phyloP scores from a whole-genome alignment of 2,113 vertebrate genomes.

The Mormyrus iriodes region DNA sequence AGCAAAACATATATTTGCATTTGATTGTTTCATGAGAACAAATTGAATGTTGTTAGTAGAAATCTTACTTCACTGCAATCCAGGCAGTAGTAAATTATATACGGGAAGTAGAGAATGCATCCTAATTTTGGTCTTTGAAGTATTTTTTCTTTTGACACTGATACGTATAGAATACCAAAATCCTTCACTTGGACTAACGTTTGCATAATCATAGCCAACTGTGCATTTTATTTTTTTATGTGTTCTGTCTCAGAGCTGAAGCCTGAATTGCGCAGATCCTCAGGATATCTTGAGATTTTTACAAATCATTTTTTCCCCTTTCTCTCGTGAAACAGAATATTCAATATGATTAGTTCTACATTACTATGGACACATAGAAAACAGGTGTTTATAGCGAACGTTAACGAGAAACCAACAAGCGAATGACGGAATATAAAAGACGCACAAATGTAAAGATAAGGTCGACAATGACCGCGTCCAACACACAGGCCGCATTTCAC shows the following conservation, averaged over 20 bases:
- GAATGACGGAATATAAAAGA: background rate
- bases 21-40: conserved; percentile 30
- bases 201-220: conserved; percentile 37
- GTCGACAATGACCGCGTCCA: background rate
- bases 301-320: background rate
- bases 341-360: background rate
- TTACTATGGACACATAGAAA: background rate
- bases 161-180: conserved; percentile 38
- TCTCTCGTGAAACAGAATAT: background rate
- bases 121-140: conserved; percentile 35
- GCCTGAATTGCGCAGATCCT: conserved; percentile 7
- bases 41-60: conserved; percentile 43
- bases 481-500: background rate
- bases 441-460: background rate
- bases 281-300: conserved; percentile 16
- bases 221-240: conserved; percentile 28
- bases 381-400: background rate
- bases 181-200: conserved; percentile 34
- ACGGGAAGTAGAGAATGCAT: conserved; percentile 22
- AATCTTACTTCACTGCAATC: conserved; percentile 35
- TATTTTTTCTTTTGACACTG: conserved; percentile 40
- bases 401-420: background rate
- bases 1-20: conserved; percentile 42
- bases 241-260: conserved; percentile 26
- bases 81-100: conserved; percentile 37